These are phyloP conservation scores for Lepidonotus clava DNA, from an alignment of 2,888 invertebrate genomes.

Conservation along the genomic window DNA sequence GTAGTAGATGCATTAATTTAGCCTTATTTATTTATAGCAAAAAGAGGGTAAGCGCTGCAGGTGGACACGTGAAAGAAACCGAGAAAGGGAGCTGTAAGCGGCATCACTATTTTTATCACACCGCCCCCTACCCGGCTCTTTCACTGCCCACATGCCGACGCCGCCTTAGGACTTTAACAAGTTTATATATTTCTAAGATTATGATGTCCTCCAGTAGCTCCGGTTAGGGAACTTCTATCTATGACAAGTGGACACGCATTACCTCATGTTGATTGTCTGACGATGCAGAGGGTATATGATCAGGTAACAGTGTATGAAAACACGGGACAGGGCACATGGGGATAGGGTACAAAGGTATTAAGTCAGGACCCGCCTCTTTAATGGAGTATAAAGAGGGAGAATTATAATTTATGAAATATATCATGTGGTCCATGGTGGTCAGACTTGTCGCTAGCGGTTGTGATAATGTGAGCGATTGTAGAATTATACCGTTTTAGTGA, in stretches of 20 bases:
- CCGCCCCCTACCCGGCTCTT: background rate
- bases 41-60: background rate
- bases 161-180: background rate
- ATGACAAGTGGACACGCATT: background rate
- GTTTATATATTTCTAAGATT: background rate
- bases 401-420: no score
- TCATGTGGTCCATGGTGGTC: background rate
- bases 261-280: background rate
- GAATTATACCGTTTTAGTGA: background rate
- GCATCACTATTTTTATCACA: background rate
- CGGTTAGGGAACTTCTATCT: background rate
- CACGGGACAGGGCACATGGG: no score
- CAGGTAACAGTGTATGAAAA: background rate
- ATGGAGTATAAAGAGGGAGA: no score
- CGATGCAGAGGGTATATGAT: background rate
- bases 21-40: conserved; percentile 49
- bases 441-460: conserved; percentile 7
- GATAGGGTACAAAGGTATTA: no score
- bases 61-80: background rate
- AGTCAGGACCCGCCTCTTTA: no score
- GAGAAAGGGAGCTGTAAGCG: background rate
- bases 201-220: background rate
- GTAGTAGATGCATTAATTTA: conserved; percentile 34
- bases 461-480: conserved; percentile 25
- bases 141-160: background rate